These are phyloP conservation scores for Staurois parvus DNA, from an alignment of 2,797 vertebrate genomes.

Conservation along the genomic window DNA sequence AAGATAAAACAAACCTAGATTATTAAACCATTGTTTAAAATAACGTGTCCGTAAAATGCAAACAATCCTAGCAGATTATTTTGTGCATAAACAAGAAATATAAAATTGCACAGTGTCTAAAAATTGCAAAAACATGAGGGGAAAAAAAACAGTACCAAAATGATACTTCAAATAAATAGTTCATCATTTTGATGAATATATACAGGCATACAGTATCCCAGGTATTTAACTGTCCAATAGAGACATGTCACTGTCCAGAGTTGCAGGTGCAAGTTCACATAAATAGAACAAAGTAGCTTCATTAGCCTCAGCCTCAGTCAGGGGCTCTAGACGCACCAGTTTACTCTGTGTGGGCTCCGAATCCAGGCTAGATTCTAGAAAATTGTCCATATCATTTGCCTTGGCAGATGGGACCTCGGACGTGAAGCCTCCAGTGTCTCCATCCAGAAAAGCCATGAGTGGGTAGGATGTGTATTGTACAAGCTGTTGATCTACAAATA, in stretches of 20 bases:
- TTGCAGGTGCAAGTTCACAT: conserved; percentile 87
- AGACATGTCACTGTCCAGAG: conserved; percentile 77
- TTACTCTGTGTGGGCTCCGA: conserved; percentile 80
- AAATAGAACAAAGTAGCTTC: conserved; percentile 92
- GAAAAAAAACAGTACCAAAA: conserved; percentile 75
- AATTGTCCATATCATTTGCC: conserved; percentile 75
- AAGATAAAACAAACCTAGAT: conserved; percentile 24
- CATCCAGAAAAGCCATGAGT: conserved; percentile 90
- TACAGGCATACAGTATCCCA: conserved; percentile 69
- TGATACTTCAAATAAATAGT: conserved; percentile 86
- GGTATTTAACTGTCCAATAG: conserved; percentile 76
- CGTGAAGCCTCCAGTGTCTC: conserved; percentile 76
- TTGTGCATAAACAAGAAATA: conserved; percentile 21
- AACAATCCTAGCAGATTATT: conserved; percentile 8
- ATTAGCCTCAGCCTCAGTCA: conserved; percentile 92
- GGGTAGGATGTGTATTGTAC: conserved; percentile 94
- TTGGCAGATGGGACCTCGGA: conserved; percentile 69
- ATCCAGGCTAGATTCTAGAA: conserved; percentile 81
- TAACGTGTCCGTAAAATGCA: background rate
- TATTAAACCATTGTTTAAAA: conserved; percentile 17
- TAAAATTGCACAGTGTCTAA: conserved; percentile 4
- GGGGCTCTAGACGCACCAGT: conserved; percentile 90
- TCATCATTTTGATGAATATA: conserved; percentile 82
- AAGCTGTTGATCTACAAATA: conserved; percentile 85
- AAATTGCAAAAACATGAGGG: conserved; percentile 73